Evolutionary conservation across 2,113 vertebrate genomes (phyloP).

Genomic region (Numenius arquata): DNA sequence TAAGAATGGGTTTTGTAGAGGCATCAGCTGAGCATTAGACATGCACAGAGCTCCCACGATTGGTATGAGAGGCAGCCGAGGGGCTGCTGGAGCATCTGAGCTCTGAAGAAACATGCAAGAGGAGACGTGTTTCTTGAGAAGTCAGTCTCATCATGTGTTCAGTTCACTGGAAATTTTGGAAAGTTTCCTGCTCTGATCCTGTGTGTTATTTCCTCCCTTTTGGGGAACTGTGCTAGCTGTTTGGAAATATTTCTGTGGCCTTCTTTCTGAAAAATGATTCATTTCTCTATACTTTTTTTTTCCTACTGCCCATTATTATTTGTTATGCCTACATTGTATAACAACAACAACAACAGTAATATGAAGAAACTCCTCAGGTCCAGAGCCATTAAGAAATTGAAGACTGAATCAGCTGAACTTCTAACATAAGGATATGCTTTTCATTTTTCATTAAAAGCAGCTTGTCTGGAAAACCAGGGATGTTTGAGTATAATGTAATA

Average conservation of each 20-base stretch:
- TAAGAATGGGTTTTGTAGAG: background rate
- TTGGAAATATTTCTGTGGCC: background rate
- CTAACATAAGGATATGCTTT: slow-evolving; percentile 44
- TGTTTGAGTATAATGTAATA: background rate
- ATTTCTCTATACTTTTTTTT: background rate
- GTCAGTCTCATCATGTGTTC: rapidly evolving
- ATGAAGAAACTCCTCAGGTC: background rate
- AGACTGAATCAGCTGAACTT: slow-evolving; percentile 2
- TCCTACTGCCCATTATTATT: background rate
- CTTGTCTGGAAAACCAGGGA: background rate
- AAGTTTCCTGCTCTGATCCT: background rate
- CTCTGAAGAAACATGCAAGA: background rate
- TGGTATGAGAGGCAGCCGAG: background rate
- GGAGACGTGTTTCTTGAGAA: background rate
- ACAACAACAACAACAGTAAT: slow-evolving; percentile 17
- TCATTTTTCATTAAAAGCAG: slow-evolving; percentile 26
- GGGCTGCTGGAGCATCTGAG: background rate
- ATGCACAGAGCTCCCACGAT: background rate
- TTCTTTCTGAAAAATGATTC: background rate
- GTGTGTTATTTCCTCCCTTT: background rate
- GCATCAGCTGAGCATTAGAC: background rate
- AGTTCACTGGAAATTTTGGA: background rate
- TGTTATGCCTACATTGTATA: slow-evolving; percentile 37
- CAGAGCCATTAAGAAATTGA: background rate
- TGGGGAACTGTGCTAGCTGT: background rate